Evolutionary conservation across 1,140 invertebrate species (phyloP).

Genomic region (Aphaenogaster ashmeadi): DNA sequence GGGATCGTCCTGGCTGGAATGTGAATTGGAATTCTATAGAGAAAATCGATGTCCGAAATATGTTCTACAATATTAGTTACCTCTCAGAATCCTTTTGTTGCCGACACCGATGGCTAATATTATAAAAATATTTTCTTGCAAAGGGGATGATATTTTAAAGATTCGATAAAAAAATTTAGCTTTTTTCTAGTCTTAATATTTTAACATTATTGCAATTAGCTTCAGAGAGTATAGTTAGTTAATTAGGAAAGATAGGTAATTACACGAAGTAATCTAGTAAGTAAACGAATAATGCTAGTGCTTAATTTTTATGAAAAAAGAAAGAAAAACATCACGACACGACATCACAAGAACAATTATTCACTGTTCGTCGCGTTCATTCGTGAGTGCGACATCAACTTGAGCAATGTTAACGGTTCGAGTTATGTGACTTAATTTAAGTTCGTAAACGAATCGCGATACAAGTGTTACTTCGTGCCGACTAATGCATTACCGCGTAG

Average conservation of each 20-base stretch:
- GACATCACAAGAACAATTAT: neutral
- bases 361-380: slow-evolving; percentile 1
- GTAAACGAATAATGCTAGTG: neutral
- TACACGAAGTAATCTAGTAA: neutral
- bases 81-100: slow-evolving; percentile 41
- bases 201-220: neutral
- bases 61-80: slow-evolving; percentile 72
- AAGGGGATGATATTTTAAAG: neutral
- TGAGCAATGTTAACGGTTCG: neutral
- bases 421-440: slow-evolving; percentile 51
- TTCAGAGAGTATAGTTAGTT: neutral
- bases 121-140: slow-evolving; percentile 9
- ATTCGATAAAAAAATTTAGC: neutral
- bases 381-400: neutral
- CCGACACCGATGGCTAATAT: slow-evolving; percentile 11
- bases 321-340: neutral
- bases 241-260: neutral
- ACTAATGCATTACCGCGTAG: slow-evolving; percentile 27
- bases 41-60: slow-evolving; percentile 72
- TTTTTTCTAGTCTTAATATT: neutral
- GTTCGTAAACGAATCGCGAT: slow-evolving; percentile 48
- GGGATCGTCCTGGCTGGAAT: slow-evolving; percentile 59
- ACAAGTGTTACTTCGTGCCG: slow-evolving; percentile 25
- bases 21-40: slow-evolving; percentile 68
- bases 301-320: neutral